A percentile compares a stretch with the other conserved stretches of the same genome.
Conservation (phyloP, 2,113 vertebrate species). For the Rhinopomastus cyanomelas region DNA sequence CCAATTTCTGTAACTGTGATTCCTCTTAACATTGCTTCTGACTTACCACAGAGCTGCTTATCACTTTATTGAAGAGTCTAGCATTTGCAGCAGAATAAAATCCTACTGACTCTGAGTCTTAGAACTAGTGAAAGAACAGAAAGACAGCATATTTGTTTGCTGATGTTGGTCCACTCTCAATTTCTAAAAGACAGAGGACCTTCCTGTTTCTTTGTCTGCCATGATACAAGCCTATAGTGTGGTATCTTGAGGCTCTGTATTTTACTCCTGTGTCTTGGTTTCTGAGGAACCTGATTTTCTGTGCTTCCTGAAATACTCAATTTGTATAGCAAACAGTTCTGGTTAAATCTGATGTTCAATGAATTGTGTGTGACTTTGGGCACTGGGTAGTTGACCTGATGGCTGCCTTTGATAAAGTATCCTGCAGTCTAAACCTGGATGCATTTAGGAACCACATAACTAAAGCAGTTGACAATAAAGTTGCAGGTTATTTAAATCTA, state of each 20-base stretch:
- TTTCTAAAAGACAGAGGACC: not conserved
- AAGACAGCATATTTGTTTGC: not conserved
- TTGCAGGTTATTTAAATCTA: not conserved
- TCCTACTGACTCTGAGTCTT: not conserved
- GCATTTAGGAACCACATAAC: not conserved
- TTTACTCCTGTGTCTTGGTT: not conserved
- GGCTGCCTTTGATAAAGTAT: not conserved
- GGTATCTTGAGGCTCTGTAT: not conserved
- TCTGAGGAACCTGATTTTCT: constrained; percentile 25
- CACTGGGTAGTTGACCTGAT: not conserved
- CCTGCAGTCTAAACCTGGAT: not conserved
- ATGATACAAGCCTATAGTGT: not conserved
- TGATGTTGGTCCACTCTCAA: not conserved
- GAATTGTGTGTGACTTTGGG: not conserved
- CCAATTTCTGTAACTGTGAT: not conserved
- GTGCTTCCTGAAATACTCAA: not conserved
- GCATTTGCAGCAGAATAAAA: not conserved
- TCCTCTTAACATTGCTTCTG: not conserved
- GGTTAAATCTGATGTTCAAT: not conserved
- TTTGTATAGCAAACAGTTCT: not conserved
- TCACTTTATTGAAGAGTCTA: not conserved
- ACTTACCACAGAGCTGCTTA: not conserved
- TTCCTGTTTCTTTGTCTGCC: not conserved
- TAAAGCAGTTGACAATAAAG: not conserved
- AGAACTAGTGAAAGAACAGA: not conserved